phyloP scores from a whole-genome alignment of 2,888 invertebrate species.

The Microplitis manilae region DNA sequence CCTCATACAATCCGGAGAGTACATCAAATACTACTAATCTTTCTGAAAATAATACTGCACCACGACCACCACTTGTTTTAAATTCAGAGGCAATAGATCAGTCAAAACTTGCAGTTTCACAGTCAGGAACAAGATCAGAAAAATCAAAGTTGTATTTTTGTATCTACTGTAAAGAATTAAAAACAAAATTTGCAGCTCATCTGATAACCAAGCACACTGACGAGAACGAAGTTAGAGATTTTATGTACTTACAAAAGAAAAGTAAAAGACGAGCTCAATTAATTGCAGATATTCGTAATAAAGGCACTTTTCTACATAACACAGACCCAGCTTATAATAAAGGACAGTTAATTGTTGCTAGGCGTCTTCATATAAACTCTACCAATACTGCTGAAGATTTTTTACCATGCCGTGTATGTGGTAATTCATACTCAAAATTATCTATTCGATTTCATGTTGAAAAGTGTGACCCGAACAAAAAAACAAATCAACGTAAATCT shows the following conservation, averaged over 20 bases:
- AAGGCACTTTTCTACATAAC: slow-evolving; percentile 46
- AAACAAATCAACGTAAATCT: slow-evolving; percentile 42
- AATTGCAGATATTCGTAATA: slow-evolving; percentile 44
- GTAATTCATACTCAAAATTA: slow-evolving; percentile 46
- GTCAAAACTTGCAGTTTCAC: not conserved
- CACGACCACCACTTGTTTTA: slow-evolving; percentile 7
- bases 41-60: not conserved
- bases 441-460: slow-evolving; percentile 47
- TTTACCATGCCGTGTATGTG: slow-evolving; percentile 46
- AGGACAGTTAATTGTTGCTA: slow-evolving; percentile 47
- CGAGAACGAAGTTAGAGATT: slow-evolving; percentile 47
- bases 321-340: slow-evolving; percentile 42
- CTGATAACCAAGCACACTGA: slow-evolving; percentile 42
- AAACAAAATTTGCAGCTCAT: slow-evolving; percentile 49
- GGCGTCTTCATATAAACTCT: slow-evolving; percentile 44
- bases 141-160: slow-evolving; percentile 10
- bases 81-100: not conserved
- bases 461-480: slow-evolving; percentile 43
- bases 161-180: not conserved
- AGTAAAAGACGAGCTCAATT: slow-evolving; percentile 29
- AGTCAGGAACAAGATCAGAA: slow-evolving; percentile 5
- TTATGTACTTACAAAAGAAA: slow-evolving; percentile 40
- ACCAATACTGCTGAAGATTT: slow-evolving; percentile 42
- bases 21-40: not conserved
- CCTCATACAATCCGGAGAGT: not conserved